Conservation (phyloP, 2,888 invertebrate species). For the Leptinotarsa rubiginosa region DNA sequence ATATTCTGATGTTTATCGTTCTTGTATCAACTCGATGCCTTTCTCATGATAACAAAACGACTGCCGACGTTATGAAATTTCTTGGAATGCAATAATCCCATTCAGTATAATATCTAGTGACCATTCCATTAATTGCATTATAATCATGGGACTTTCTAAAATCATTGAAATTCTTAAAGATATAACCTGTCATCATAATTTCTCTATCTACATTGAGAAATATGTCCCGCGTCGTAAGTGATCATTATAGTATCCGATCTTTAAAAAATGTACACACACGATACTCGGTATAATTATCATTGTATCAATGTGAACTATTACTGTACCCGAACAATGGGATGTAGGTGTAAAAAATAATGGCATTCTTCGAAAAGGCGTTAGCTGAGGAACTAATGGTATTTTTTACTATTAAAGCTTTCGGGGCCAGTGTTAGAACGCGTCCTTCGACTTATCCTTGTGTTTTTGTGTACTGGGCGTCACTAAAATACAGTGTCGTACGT, state of each 20-base stretch:
- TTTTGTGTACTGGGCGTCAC: slow-evolving; percentile 3
- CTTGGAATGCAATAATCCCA: slow-evolving; percentile 19
- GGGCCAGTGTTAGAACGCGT: slow-evolving; percentile 9
- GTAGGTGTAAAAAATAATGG: slow-evolving; percentile 22
- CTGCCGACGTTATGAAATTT: slow-evolving; percentile 12
- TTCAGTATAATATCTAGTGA: slow-evolving; percentile 18
- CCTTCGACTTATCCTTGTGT: slow-evolving; percentile 3
- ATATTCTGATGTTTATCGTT: not conserved
- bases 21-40: not conserved
- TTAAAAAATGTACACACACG: slow-evolving; percentile 13
- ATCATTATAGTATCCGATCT: slow-evolving; percentile 6
- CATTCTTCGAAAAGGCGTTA: slow-evolving; percentile 17
- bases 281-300: slow-evolving; percentile 13
- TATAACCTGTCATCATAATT: slow-evolving; percentile 20
- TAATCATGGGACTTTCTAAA: slow-evolving; percentile 19
- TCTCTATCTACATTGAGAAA: slow-evolving; percentile 15
- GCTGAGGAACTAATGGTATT: slow-evolving; percentile 13
- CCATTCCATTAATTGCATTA: slow-evolving; percentile 19
- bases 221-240: slow-evolving; percentile 2
- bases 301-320: slow-evolving; percentile 17
- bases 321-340: slow-evolving; percentile 12
- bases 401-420: slow-evolving; percentile 13
- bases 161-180: slow-evolving; percentile 20
- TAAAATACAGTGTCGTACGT: not conserved
- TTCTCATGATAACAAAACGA: slow-evolving; percentile 17